phyloP scores from a whole-genome alignment of 2,113 vertebrate species.

The pig (Sus scrofa) region T2T-Sscrofa CM000818.6:40062501-40063000 shows the following conservation, averaged over 20 bases:
- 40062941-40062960: not conserved
- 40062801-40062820: not conserved
- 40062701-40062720: too few relatives aligned
- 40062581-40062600: too few relatives aligned
- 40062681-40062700: too few relatives aligned
- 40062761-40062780: too few relatives aligned
- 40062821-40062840: not conserved
- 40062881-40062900: slow-evolving; percentile 23
- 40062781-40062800: too few relatives aligned
- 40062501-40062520: not conserved
- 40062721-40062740: too few relatives aligned
- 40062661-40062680: too few relatives aligned
- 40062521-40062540: not conserved
- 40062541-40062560: not conserved
- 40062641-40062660: too few relatives aligned
- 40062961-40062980: slow-evolving; percentile 15
- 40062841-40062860: not conserved
- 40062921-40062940: not conserved
- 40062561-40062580: too few relatives aligned
- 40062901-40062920: not conserved
- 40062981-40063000: not conserved
- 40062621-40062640: too few relatives aligned
- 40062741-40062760: too few relatives aligned
- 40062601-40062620: too few relatives aligned
- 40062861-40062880: not conserved